Evolutionary conservation across 2,888 invertebrate genomes (phyloP).

Genomic region (Ectemnius lituratus): DNA sequence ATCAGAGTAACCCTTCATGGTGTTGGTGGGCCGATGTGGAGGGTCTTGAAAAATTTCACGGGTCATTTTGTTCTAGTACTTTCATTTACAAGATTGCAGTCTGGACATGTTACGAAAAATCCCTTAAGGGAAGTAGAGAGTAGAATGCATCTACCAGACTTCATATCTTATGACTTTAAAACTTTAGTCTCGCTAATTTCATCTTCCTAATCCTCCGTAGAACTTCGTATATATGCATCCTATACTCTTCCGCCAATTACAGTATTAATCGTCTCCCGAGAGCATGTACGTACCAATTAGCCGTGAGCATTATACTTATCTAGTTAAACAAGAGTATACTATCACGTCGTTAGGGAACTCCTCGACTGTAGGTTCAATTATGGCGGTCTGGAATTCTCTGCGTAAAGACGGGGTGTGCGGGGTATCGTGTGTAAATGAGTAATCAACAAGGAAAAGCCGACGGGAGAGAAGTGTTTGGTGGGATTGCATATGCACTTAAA

Average conservation of each 20-base stretch:
- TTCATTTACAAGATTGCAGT: too few species aligned
- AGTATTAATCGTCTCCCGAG: background rate
- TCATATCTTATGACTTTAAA: too few species aligned
- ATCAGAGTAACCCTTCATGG: too few species aligned
- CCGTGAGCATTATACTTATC: background rate
- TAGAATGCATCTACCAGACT: too few species aligned
- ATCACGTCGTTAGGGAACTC: constrained; percentile 22
- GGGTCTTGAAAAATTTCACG: too few species aligned
- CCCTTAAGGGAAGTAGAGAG: too few species aligned
- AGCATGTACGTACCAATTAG: constrained; percentile 7
- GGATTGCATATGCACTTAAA: constrained; percentile 12
- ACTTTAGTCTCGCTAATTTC: too few species aligned
- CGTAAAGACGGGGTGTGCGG: background rate
- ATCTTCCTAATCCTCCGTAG: too few species aligned
- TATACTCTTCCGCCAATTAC: background rate
- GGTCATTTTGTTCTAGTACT: too few species aligned
- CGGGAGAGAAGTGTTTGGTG: background rate
- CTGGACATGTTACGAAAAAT: too few species aligned
- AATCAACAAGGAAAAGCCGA: constrained; percentile 12
- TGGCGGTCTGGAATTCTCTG: constrained; percentile 7
- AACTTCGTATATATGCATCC: too few species aligned
- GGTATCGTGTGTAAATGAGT: constrained; percentile 10
- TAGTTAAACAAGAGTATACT: constrained; percentile 10
- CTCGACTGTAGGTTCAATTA: constrained; percentile 13
- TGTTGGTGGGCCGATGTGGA: too few species aligned